Conservation (phyloP, 1,140 invertebrate species). For the Drosophila azteca region DNA sequence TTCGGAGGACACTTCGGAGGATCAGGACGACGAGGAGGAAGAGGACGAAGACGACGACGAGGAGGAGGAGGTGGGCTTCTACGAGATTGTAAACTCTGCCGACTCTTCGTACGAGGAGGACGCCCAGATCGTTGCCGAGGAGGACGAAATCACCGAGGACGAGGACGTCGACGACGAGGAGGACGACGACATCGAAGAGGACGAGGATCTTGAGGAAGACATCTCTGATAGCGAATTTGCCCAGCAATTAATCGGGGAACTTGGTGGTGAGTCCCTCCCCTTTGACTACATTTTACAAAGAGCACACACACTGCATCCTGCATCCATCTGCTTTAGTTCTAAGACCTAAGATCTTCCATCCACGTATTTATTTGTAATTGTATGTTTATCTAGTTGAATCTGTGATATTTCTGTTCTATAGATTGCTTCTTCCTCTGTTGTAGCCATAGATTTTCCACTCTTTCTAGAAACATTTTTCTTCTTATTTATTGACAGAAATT, state of each 20-base stretch:
- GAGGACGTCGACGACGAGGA: slow-evolving; percentile 73
- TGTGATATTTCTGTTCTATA: slow-evolving; percentile 21
- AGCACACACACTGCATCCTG: slow-evolving; percentile 6
- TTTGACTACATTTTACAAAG: background rate
- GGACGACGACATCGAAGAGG: slow-evolving; percentile 70
- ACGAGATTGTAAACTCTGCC: slow-evolving; percentile 70
- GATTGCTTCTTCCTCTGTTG: slow-evolving; percentile 17
- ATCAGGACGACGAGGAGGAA: slow-evolving; percentile 60
- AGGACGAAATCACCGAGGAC: slow-evolving; percentile 75
- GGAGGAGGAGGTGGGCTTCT: slow-evolving; percentile 68
- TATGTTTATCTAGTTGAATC: slow-evolving; percentile 4
- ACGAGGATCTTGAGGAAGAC: slow-evolving; percentile 72
- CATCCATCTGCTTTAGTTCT: slow-evolving; percentile 4
- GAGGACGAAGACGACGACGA: slow-evolving; percentile 64
- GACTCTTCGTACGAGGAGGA: slow-evolving; percentile 76
- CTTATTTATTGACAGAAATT: background rate
- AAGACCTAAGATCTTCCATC: too few species aligned
- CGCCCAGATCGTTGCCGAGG: slow-evolving; percentile 74
- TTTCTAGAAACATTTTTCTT: background rate
- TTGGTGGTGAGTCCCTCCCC: slow-evolving; percentile 66
- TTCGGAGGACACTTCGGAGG: slow-evolving; percentile 32
- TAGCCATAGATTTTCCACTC: background rate
- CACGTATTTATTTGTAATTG: background rate
- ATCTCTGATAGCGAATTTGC: slow-evolving; percentile 76
- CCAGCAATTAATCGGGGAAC: slow-evolving; percentile 73